Percentiles rank a stretch among this genome's conserved stretches.
Conservation (phyloP, 2,888 invertebrate genomes). For the Hirtodrosophila histrioides region DNA sequence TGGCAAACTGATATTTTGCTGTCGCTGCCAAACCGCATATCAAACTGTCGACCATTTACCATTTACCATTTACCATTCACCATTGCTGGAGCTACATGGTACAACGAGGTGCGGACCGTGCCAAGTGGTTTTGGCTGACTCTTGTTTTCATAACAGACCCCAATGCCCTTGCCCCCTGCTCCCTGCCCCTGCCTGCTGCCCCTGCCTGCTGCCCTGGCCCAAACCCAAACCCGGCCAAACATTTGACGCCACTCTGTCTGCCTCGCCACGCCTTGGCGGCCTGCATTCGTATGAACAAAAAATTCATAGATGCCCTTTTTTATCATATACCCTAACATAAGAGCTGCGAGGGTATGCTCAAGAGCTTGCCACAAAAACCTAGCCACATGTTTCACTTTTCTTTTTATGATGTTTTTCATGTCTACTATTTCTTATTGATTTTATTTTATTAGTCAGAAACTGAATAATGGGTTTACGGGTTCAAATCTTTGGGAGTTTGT, state of each 20-base stretch:
- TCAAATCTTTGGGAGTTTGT: no score
- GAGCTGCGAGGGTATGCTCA: neutral
- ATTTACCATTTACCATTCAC: conserved; percentile 25
- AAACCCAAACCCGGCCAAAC: conserved; percentile 43
- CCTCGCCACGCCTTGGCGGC: conserved; percentile 77
- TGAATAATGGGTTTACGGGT: no score
- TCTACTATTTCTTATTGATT: no score
- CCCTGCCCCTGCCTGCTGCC: neutral
- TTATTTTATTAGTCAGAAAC: no score
- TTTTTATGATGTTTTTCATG: no score
- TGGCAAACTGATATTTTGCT: conserved; percentile 77
- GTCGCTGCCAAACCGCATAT: conserved; percentile 76
- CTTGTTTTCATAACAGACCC: conserved; percentile 75
- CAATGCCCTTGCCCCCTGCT: neutral
- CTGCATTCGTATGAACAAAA: conserved; percentile 66
- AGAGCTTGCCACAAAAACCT: neutral
- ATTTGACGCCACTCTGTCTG: conserved; percentile 76
- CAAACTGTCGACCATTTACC: conserved; percentile 78
- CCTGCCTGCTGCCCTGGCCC: conserved; percentile 11
- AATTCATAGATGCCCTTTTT: conserved; percentile 71
- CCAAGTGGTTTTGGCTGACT: conserved; percentile 77
- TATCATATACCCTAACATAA: conserved; percentile 45
- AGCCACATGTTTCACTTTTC: no score
- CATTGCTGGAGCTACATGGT: conserved; percentile 22
- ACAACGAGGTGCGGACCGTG: conserved; percentile 74